Conservation (phyloP, 2,888 invertebrate species). For the Sepiola atlantica region DNA sequence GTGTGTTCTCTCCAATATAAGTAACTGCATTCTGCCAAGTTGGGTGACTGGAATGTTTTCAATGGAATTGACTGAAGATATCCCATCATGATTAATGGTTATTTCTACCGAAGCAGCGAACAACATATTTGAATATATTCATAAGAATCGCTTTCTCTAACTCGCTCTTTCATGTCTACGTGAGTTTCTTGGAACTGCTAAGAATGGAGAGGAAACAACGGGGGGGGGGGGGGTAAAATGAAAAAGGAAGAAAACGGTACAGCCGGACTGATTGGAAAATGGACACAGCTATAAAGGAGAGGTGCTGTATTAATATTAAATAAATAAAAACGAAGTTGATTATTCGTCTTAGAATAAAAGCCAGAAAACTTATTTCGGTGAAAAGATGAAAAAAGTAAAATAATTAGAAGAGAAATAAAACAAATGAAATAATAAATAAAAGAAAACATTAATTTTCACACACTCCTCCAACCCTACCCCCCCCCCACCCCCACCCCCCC, state of each 20-base stretch:
- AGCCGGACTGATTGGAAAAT: not conserved
- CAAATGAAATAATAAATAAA: not conserved
- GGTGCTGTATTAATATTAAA: not conserved
- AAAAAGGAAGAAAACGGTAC: not conserved
- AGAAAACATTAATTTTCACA: too few species aligned
- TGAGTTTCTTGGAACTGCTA: not conserved
- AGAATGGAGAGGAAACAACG: not conserved
- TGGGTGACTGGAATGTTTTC: not conserved
- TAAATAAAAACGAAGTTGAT: not conserved
- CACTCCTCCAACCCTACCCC: too few species aligned
- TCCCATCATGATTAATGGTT: not conserved
- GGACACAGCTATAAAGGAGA: not conserved
- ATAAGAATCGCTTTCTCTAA: not conserved
- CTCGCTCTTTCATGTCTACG: not conserved
- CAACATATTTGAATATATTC: not conserved
- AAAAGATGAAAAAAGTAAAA: too few species aligned
- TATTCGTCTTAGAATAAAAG: not conserved
- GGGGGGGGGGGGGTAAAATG: too few species aligned
- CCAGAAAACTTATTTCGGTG: not conserved
- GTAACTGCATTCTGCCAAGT: conserved; percentile 10
- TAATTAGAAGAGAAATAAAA: not conserved
- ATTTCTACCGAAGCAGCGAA: not conserved
- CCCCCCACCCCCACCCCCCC: too few species aligned
- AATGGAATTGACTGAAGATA: not conserved
- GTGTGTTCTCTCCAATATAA: not conserved